phyloP scores from a whole-genome alignment of 2,888 invertebrate species.

The Tethea ocularis region DNA sequence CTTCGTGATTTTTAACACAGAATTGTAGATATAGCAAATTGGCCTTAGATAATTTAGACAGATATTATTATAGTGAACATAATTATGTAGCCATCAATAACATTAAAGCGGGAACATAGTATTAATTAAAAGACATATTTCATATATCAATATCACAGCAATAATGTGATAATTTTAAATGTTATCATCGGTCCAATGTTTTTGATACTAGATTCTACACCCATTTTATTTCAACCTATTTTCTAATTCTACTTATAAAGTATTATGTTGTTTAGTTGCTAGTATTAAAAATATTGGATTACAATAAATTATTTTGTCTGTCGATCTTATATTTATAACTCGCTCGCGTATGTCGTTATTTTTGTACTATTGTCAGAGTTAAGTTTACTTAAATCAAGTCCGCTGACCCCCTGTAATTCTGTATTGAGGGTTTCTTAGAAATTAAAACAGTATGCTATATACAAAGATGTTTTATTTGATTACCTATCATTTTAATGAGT shows the following conservation, averaged over 20 bases:
- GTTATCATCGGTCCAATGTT: conserved; percentile 25
- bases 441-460: conserved; percentile 83
- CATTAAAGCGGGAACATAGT: conserved; percentile 70
- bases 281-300: conserved; percentile 32
- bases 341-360: conserved; percentile 72
- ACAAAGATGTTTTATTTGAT: conserved; percentile 71
- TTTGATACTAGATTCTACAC: conserved; percentile 1
- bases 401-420: conserved; percentile 81
- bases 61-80: conserved; percentile 61
- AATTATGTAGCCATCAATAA: conserved; percentile 54
- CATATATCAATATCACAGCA: conserved; percentile 48
- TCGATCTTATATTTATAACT: conserved; percentile 51
- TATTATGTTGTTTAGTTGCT: conserved; percentile 5
- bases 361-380: conserved; percentile 79
- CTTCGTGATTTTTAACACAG: conserved; percentile 64
- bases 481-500: neutral
- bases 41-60: conserved; percentile 76
- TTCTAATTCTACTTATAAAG: neutral
- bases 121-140: conserved; percentile 71
- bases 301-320: conserved; percentile 28
- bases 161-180: conserved; percentile 59
- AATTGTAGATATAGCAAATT: conserved; percentile 78
- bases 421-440: conserved; percentile 83
- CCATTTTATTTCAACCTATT: neutral
- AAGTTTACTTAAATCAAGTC: conserved; percentile 79